Conservation (phyloP, 2,113 vertebrate genomes). For the Gobius niger region DNA sequence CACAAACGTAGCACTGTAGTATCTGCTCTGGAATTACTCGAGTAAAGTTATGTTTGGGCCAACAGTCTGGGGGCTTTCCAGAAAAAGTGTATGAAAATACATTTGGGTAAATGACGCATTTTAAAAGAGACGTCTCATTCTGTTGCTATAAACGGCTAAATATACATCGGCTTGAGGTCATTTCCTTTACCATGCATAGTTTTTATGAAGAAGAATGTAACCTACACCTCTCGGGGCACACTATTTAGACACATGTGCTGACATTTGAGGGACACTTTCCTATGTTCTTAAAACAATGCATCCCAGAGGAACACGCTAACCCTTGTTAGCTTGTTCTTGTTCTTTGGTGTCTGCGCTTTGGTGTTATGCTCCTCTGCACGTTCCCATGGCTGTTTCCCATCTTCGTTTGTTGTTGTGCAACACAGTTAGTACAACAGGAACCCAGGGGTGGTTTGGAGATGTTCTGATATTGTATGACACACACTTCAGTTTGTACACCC, state of each 20-base stretch:
- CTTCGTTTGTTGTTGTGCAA: conserved; percentile 29
- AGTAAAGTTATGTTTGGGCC: too few relatives aligned
- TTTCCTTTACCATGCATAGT: conserved; percentile 44
- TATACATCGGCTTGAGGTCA: background rate
- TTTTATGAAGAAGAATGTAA: conserved; percentile 16
- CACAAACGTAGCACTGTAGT: background rate
- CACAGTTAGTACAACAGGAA: conserved; percentile 16
- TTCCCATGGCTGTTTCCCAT: conserved; percentile 53
- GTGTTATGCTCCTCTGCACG: background rate
- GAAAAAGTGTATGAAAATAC: background rate
- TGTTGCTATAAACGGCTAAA: background rate
- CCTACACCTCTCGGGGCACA: conserved; percentile 21
- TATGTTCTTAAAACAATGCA: conserved; percentile 14
- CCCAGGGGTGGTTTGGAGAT: background rate
- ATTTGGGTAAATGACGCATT: background rate
- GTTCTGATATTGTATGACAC: conserved; percentile 2
- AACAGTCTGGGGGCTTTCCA: too few relatives aligned
- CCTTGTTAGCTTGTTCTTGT: too few relatives aligned
- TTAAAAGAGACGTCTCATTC: background rate
- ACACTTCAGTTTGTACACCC: background rate
- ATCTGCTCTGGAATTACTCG: too few relatives aligned
- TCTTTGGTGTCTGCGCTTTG: too few relatives aligned
- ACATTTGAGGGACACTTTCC: conserved; percentile 45
- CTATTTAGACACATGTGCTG: conserved; percentile 20
- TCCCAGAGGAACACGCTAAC: conserved; percentile 21